Base-by-base conservation (phyloP, 2,797 vertebrate species). In the Xenops minutus region DNA sequence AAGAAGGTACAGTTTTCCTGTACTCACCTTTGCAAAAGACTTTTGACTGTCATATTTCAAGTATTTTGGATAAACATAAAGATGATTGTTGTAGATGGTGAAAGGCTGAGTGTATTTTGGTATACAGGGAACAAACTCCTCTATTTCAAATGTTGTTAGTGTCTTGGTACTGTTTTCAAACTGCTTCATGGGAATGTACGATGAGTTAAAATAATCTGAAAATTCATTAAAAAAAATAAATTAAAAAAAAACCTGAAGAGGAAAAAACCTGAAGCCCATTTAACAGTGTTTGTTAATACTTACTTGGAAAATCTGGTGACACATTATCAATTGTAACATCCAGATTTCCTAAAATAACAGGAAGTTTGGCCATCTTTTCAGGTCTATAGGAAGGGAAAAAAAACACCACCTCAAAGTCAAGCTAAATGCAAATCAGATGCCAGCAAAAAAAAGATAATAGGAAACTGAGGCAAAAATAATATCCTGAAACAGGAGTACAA, bases 341-440 rank as follows among this genome's bases (percentile, higher is more conserved):
- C 80, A 99, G 97, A 96, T 99, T 99, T 93, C 99, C 99, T 96
- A 99, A 97, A 95, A 99, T 98, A 90, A 99, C 99, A 26, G 99
- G 99, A 84, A 99, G 98, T 95, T 99, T 99, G 92, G 99, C 98
- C 99, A 99, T 99, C 98, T 99, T 99, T 97, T 99, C 99, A 59
- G 99, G 99, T 97, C 99, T 99, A 96, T 63, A 96, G 95, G 93
- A 80, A 95, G 46, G 74, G 63, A 43, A 93, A 88, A 71, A 83
- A 77, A 58, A 49, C 7, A 26, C 2, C n/a, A 52, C 6, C 44
- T 75, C 55, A 59, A 58, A 46, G 67, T 77, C 46, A 96, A 85
- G n/a, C 58, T 58, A 89, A 78, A 71, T 58, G 58, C 43, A 92
- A 93, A 94, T 29, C 68, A 87, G 12, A 78, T 58, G 59, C 36